A percentile compares a stretch with the other conserved stretches of the same genome.
Evolutionary conservation across 2,888 invertebrate genomes (phyloP).

Genomic region (Lamellibrachia columna): DNA sequence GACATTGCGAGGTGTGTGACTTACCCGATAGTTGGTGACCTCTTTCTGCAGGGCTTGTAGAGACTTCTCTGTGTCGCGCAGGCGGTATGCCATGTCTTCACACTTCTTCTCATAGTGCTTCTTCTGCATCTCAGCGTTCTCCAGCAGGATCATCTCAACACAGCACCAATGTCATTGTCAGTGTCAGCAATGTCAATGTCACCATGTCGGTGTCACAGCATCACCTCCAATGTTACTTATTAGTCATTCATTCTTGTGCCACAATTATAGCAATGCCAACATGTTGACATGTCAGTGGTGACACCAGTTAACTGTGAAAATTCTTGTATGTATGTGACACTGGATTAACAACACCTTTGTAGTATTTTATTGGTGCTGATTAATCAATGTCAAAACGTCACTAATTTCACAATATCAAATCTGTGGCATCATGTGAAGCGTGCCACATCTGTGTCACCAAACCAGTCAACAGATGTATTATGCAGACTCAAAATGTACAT

Average conservation of each 20-base stretch:
- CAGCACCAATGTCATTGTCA: neutral
- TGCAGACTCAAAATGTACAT: no score
- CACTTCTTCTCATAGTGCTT: slow-evolving; percentile 78
- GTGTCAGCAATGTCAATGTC: neutral
- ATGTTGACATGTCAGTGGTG: no score
- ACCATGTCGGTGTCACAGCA: neutral
- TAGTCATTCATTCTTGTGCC: neutral
- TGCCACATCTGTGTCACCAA: no score
- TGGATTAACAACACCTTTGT: no score
- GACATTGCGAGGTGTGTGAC: neutral
- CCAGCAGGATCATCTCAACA: slow-evolving; percentile 82
- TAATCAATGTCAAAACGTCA: no score
- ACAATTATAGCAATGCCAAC: neutral
- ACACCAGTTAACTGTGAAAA: no score
- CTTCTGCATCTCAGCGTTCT: slow-evolving; percentile 81
- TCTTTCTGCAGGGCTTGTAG: slow-evolving; percentile 75
- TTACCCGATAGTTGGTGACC: slow-evolving; percentile 57
- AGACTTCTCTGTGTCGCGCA: slow-evolving; percentile 78
- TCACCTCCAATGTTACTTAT: no score
- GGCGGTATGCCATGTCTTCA: slow-evolving; percentile 75
- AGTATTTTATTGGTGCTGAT: no score
- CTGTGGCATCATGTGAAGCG: no score
- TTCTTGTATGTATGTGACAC: no score
- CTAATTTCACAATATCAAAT: no score
- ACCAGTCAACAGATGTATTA: no score